Percentiles rank a stretch among this genome's conserved stretches.
These are phyloP conservation scores for Sarcophaga subvicina DNA, from an alignment of 2,888 invertebrate species.

Conservation along the genomic window DNA sequence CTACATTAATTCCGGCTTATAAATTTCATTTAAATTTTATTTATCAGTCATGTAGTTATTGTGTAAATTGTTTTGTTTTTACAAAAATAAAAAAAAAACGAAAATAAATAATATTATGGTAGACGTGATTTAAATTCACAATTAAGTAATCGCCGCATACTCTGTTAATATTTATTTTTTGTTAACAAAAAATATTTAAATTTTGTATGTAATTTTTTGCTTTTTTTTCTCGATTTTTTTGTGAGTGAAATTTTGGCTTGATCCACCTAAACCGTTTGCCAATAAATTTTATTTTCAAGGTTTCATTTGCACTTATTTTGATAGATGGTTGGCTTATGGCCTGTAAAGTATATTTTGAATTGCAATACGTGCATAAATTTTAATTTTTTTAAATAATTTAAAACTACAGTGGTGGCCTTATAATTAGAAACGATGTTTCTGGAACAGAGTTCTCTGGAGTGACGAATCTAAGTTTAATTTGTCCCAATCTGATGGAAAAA, in stretches of 20 bases:
- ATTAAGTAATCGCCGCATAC: background rate
- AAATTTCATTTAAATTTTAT: conserved; percentile 10
- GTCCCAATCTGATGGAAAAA: no score
- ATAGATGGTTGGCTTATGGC: conserved; percentile 20
- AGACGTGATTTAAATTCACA: conserved; percentile 57
- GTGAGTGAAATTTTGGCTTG: conserved; percentile 67
- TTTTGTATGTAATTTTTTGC: background rate
- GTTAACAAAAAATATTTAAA: background rate
- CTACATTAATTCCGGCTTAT: conserved; percentile 49
- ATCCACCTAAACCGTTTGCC: conserved; percentile 61
- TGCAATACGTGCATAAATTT: background rate
- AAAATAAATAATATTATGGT: conserved; percentile 13
- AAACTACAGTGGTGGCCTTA: no score
- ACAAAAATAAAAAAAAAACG: background rate
- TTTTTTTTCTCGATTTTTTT: conserved; percentile 10
- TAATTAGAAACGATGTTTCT: no score
- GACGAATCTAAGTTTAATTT: no score
- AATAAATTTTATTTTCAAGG: conserved; percentile 66
- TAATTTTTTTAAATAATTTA: background rate
- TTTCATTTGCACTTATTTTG: conserved; percentile 58
- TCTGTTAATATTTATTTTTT: background rate
- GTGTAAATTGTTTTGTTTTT: conserved; percentile 20
- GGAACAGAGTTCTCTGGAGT: no score
- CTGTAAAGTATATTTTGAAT: background rate
- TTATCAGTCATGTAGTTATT: conserved; percentile 30